Evolutionary conservation across 2,888 invertebrate genomes (phyloP).

Genomic region (Tethea ocularis): DNA sequence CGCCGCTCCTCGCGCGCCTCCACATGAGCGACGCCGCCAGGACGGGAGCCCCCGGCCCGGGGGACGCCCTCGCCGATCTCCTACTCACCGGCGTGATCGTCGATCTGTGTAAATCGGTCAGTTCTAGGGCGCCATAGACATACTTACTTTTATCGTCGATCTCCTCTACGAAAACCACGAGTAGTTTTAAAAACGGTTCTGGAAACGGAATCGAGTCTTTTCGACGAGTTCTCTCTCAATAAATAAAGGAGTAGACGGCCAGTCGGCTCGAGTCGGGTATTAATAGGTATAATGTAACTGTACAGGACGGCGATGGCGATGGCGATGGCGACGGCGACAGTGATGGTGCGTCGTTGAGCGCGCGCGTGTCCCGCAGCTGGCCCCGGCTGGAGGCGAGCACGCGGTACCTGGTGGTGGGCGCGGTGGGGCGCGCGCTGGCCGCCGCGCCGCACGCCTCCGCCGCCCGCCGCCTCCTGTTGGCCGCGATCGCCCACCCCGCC

Average conservation of each 20-base stretch:
- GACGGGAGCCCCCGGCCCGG: slow-evolving; percentile 16
- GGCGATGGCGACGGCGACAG: slow-evolving; percentile 11
- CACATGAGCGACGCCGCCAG: not conserved
- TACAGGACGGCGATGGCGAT: slow-evolving; percentile 13
- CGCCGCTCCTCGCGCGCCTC: slow-evolving; percentile 1
- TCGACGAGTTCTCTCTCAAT: too few relatives aligned
- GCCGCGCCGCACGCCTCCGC: slow-evolving; percentile 18
- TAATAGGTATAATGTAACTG: too few relatives aligned
- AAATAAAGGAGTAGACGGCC: too few relatives aligned
- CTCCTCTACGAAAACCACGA: too few relatives aligned
- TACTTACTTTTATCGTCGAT: too few relatives aligned
- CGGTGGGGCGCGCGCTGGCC: slow-evolving; percentile 22
- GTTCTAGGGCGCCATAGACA: too few relatives aligned
- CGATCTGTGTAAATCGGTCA: too few relatives aligned
- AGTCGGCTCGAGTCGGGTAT: too few relatives aligned
- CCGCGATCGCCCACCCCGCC: slow-evolving; percentile 17
- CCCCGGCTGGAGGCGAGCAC: slow-evolving; percentile 9
- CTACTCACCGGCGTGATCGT: not conserved
- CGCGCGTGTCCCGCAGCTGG: slow-evolving; percentile 4
- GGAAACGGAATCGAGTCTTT: too few relatives aligned
- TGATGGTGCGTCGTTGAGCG: slow-evolving; percentile 13
- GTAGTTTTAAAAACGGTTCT: too few relatives aligned
- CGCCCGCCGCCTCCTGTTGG: slow-evolving; percentile 16
- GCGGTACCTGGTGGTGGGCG: slow-evolving; percentile 20
- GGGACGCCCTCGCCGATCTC: slow-evolving; percentile 7